Evolutionary conservation across 2,113 vertebrate species (phyloP), one percentile per base, ranked within the genome.

Genomic region (Siniperca chuatsi): DNA sequence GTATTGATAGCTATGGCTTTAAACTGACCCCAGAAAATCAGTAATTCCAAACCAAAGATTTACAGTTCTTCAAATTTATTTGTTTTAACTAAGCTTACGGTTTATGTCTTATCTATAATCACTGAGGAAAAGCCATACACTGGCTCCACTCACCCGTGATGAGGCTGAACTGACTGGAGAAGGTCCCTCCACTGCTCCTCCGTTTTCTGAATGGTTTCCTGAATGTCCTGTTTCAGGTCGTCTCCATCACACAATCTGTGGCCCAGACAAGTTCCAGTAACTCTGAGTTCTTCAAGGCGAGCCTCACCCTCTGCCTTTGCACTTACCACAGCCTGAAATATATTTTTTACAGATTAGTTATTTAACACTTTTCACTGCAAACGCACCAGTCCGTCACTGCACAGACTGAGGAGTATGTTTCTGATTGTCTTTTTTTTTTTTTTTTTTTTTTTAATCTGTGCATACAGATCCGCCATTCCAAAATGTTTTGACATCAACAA

Each of bases 161-260:
- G 33, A 15, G 64, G 73, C 64, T 79, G 67, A 60, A 13, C 13
- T 65, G 80, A 60, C 13, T 66, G 72, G 13, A 81, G 48, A n/a
- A 50, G 33, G 13, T 65, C 62, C 62, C 0, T 65, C 73, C 69
- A 50, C 65, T 48, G 0, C 50, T 80, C 60, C 46, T 84, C 75
- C 76, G 52, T 50, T 74, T 44, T 81, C 73, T 81, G 33, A 55
- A 55, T 18, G 8, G 66, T 75, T 61, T 74, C 82, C 76, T 88
- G 64, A 72, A 82, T 55, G 60, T 83, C 85, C 35, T 2, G 72
- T 40, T 84, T 90, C 60, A 82, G 16, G n/a, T 84, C 78, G 8
- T 75, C 74, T 57, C 60, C 54, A 65, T 74, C 67, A 13, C 60
- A 10, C 42, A 13, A 4, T 21, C 60, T 46, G 8, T 4, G n/a